Evolutionary conservation across 2,113 vertebrate species (phyloP).

Genomic region (Benitochromis conjunctus): DNA sequence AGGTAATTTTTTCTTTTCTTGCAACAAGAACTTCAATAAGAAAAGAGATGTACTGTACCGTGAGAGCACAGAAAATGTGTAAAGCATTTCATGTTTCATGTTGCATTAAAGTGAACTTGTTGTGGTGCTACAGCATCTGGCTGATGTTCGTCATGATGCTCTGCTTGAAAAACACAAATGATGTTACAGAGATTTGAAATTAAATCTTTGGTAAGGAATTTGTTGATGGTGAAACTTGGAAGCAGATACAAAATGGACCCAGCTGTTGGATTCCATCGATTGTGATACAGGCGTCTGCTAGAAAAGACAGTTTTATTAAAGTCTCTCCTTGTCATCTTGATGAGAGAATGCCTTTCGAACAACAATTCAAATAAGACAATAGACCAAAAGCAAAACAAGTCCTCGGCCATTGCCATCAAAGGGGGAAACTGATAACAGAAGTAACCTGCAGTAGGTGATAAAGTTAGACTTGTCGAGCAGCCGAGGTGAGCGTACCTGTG

Average conservation of each 20-base stretch:
- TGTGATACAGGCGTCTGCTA: background rate
- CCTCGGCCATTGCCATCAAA: background rate
- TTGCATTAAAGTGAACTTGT: background rate
- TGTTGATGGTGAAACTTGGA: background rate
- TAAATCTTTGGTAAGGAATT: background rate
- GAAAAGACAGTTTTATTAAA: background rate
- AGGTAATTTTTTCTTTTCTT: background rate
- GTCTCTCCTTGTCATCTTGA: background rate
- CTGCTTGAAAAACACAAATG: background rate
- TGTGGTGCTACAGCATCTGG: background rate
- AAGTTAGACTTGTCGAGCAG: background rate
- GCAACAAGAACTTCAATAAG: background rate
- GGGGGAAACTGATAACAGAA: background rate
- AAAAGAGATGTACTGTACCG: background rate
- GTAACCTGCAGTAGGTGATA: background rate
- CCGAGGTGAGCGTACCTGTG: conserved; percentile 80
- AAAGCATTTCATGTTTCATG: background rate
- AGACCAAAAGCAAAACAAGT: background rate
- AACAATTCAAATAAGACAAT: background rate
- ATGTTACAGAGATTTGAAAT: background rate
- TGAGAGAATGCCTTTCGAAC: background rate
- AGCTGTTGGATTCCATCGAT: background rate
- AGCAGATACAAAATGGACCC: background rate
- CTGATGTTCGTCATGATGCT: background rate
- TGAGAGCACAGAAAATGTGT: background rate